These are phyloP conservation scores for Priocnemis perturbator DNA, from an alignment of 2,888 invertebrate genomes.

Conservation along the genomic window DNA sequence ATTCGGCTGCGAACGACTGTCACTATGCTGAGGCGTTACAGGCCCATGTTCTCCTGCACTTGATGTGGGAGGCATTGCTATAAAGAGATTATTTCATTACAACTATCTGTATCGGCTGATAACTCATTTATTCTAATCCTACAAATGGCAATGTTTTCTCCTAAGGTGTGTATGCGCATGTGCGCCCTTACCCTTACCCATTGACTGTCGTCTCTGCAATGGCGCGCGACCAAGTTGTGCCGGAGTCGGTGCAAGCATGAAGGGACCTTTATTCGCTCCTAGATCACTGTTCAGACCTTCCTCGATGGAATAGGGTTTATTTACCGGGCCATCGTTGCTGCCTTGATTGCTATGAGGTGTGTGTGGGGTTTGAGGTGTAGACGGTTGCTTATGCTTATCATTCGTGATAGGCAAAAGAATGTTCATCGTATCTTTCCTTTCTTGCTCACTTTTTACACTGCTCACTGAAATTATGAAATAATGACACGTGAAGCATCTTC, in stretches of 20 bases:
- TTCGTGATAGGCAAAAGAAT: conserved; percentile 53
- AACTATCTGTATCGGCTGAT: not conserved
- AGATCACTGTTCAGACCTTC: conserved; percentile 63
- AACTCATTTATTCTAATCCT: not conserved
- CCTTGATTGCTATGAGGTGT: conserved; percentile 66
- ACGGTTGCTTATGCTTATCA: conserved; percentile 68
- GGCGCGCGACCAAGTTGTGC: conserved; percentile 95
- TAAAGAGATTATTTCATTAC: conserved; percentile 17
- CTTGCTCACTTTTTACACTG: conserved; percentile 66
- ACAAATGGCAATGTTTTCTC: not conserved
- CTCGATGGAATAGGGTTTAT: conserved; percentile 65
- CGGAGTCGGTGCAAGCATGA: conserved; percentile 94
- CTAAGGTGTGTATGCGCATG: too few species aligned
- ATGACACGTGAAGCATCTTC: conserved; percentile 3
- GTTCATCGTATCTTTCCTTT: conserved; percentile 61
- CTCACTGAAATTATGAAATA: conserved; percentile 54
- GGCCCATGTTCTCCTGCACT: conserved; percentile 67
- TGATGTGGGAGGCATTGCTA: conserved; percentile 69
- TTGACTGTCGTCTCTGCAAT: conserved; percentile 89
- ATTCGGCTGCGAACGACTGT: conserved; percentile 70
- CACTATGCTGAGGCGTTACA: conserved; percentile 71
- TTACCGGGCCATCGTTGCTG: conserved; percentile 59
- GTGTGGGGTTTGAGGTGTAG: conserved; percentile 70
- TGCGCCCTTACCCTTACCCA: conserved; percentile 83
- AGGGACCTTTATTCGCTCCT: conserved; percentile 73